phyloP scores from a whole-genome alignment of 2,113 vertebrate genomes.

The mouse (Mus musculus) region DNA sequence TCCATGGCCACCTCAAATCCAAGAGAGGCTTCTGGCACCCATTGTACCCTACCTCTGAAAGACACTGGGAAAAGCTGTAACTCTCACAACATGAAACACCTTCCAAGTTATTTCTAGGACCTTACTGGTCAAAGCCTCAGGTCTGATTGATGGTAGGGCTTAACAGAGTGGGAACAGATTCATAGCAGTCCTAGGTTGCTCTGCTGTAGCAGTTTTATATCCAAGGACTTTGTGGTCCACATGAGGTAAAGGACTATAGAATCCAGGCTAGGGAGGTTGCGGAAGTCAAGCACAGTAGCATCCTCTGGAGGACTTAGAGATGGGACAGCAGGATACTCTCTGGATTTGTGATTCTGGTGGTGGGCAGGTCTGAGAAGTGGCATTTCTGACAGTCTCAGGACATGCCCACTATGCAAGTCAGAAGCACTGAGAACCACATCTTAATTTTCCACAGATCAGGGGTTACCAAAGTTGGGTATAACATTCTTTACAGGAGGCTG shows the following conservation, averaged over 20 bases:
- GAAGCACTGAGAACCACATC: neutral
- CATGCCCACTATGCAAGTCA: rapidly evolving
- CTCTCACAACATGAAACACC: neutral
- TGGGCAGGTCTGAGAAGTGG: neutral
- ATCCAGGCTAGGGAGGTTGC: no score
- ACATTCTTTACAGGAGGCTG: neutral
- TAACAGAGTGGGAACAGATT: neutral
- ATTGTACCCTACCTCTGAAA: neutral
- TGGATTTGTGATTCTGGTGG: neutral
- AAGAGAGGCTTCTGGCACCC: neutral
- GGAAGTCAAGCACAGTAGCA: neutral
- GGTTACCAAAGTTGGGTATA: no score
- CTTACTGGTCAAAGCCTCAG: neutral
- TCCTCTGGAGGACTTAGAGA: neutral
- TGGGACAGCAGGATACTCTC: neutral
- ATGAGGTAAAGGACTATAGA: no score
- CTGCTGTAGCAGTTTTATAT: neutral
- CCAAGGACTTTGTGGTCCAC: neutral
- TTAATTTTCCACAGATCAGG: neutral
- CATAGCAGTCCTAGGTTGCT: neutral
- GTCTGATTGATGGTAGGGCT: no score
- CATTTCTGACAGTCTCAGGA: neutral
- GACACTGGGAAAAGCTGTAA: neutral
- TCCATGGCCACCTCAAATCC: neutral
- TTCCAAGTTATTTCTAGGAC: no score